Evolutionary conservation across 2,113 vertebrate species (phyloP).

Genomic region (Rhynchomys soricoides): DNA sequence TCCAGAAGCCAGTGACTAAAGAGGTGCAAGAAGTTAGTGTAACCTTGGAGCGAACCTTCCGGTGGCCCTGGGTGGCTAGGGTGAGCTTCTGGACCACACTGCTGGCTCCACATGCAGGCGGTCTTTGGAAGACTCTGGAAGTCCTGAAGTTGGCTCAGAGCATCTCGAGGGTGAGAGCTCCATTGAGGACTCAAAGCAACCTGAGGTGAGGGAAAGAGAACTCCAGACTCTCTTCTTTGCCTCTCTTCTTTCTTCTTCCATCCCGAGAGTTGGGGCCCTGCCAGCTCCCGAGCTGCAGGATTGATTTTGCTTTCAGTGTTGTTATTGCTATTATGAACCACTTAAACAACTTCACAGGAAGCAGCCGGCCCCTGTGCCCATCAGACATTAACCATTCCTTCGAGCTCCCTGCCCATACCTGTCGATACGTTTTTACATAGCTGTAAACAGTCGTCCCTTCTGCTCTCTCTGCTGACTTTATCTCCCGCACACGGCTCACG

Average conservation of each 20-base stretch:
- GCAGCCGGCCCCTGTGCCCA: neutral
- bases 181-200: neutral
- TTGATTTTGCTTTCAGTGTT: constrained; percentile 65
- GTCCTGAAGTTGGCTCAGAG: neutral
- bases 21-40: constrained; percentile 50
- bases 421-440: constrained; percentile 73
- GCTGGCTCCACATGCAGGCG: constrained; percentile 36
- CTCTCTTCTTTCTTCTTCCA: neutral
- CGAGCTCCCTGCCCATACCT: constrained; percentile 52
- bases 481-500: constrained; percentile 50
- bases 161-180: neutral
- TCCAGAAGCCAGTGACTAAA: neutral
- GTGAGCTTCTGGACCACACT: constrained; percentile 54
- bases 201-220: neutral
- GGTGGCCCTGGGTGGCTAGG: neutral
- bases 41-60: neutral
- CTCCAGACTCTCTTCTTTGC: neutral
- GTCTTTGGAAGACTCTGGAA: constrained; percentile 73
- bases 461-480: neutral
- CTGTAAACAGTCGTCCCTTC: constrained; percentile 51
- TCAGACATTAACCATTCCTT: constrained; percentile 24
- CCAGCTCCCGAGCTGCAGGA: neutral
- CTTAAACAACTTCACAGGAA: constrained; percentile 72
- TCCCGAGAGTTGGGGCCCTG: neutral
- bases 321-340: constrained; percentile 73